phyloP scores from a whole-genome alignment of 2,797 vertebrate species.

The Dendrocincla tyrannina region DNA sequence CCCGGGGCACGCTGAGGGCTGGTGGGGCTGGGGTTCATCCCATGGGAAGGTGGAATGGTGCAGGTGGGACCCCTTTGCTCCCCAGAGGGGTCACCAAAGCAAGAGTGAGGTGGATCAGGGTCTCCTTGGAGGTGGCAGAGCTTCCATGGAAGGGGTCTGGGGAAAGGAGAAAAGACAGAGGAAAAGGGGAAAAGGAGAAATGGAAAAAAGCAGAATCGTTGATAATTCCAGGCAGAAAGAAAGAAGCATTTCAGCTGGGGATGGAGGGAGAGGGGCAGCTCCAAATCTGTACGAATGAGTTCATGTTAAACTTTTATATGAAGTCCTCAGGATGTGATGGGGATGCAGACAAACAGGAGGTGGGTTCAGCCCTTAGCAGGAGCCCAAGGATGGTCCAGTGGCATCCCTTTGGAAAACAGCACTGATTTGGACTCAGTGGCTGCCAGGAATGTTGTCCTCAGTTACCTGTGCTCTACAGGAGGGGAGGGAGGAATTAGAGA shows the following conservation, averaged over 20 bases:
- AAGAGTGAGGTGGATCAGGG: background rate
- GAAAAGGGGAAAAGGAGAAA: background rate
- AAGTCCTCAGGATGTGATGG: background rate
- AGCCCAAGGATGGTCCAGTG: background rate
- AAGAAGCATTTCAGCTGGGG: background rate
- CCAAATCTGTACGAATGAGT: background rate
- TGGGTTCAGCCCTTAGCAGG: background rate
- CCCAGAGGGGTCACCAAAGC: background rate
- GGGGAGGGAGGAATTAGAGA: background rate
- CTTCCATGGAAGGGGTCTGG: rapidly evolving
- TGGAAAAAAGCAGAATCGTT: background rate
- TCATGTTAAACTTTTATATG: background rate
- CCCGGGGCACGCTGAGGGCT: background rate
- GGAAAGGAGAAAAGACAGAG: background rate
- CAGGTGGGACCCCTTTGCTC: background rate
- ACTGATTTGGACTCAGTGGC: rapidly evolving
- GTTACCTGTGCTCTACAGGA: background rate
- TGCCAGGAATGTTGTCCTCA: background rate
- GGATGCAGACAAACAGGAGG: background rate
- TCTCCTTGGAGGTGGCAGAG: background rate
- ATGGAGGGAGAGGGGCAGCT: background rate
- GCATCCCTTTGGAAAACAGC: background rate
- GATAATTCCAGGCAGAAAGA: background rate
- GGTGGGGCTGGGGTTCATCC: background rate
- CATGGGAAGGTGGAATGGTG: background rate